A percentile compares a stretch with the other conserved stretches of the same genome.
These are phyloP conservation scores for Girardia tigrina DNA, from an alignment of 2,888 invertebrate species.

Conservation along the genomic window DNA sequence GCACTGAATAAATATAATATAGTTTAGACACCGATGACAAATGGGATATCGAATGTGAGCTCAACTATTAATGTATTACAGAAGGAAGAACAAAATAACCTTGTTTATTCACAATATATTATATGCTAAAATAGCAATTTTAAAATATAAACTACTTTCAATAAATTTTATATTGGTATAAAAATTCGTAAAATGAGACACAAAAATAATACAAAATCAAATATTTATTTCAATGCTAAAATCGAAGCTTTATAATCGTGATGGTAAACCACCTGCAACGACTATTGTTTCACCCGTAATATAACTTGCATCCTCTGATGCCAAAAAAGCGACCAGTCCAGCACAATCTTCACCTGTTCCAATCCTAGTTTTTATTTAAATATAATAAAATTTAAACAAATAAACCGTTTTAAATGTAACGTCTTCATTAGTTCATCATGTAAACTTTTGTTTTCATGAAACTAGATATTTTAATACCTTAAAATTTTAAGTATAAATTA, in stretches of 20 bases:
- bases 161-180: too few species aligned
- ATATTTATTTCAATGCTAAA: too few species aligned
- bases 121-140: too few species aligned
- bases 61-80: too few species aligned
- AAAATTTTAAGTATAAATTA: neutral
- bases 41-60: too few species aligned
- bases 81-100: too few species aligned
- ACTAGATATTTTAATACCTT: conserved; percentile 49
- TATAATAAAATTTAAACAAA: conserved; percentile 30
- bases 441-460: conserved; percentile 53
- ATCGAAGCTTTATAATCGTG: conserved; percentile 57
- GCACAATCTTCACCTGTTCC: conserved; percentile 58
- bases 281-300: conserved; percentile 73
- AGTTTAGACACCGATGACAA: too few species aligned
- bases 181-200: too few species aligned
- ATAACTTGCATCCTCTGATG: conserved; percentile 69
- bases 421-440: conserved; percentile 55
- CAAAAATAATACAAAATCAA: too few species aligned
- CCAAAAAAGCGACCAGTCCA: conserved; percentile 65
- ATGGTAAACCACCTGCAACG: conserved; percentile 63
- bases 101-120: too few species aligned
- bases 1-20: too few species aligned
- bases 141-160: too few species aligned
- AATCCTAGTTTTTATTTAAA: conserved; percentile 48
- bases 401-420: conserved; percentile 57